These are phyloP conservation scores for Nephrotoma flavescens DNA, from an alignment of 2,888 invertebrate species.

Conservation along the genomic window DNA sequence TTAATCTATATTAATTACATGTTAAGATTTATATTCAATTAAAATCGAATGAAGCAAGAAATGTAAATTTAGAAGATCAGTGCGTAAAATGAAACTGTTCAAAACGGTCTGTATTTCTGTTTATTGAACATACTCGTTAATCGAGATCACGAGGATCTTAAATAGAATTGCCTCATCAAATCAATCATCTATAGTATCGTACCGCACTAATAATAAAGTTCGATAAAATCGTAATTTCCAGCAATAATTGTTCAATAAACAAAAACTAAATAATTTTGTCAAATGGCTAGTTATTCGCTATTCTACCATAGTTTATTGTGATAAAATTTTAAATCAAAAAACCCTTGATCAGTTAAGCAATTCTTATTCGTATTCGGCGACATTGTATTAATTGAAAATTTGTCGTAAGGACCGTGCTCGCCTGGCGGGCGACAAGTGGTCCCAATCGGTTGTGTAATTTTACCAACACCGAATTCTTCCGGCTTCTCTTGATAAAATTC, in stretches of 20 bases:
- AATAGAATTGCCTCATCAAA: too few species aligned
- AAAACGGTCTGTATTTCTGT: too few species aligned
- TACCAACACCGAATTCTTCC: constrained; percentile 28
- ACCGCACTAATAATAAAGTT: too few species aligned
- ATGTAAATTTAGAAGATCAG: too few species aligned
- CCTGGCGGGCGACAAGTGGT: neutral
- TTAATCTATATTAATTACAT: neutral
- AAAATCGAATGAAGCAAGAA: too few species aligned
- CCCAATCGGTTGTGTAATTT: constrained; percentile 13
- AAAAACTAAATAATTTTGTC: neutral
- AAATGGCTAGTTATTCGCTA: neutral
- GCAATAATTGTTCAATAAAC: too few species aligned
- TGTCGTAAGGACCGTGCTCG: constrained; percentile 16
- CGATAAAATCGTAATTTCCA: too few species aligned
- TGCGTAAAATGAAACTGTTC: too few species aligned
- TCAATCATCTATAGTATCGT: too few species aligned
- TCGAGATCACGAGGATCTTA: too few species aligned
- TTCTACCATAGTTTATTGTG: constrained; percentile 61
- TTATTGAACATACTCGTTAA: too few species aligned
- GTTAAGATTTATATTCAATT: too few species aligned
- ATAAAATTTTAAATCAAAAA: constrained; percentile 62
- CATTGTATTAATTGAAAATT: constrained; percentile 25
- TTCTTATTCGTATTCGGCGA: constrained; percentile 21
- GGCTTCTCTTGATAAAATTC: constrained; percentile 28
- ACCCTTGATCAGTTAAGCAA: constrained; percentile 47